Evolutionary conservation across 2,797 vertebrate species (phyloP).

Genomic region (Passerculus sandwichensis): DNA sequence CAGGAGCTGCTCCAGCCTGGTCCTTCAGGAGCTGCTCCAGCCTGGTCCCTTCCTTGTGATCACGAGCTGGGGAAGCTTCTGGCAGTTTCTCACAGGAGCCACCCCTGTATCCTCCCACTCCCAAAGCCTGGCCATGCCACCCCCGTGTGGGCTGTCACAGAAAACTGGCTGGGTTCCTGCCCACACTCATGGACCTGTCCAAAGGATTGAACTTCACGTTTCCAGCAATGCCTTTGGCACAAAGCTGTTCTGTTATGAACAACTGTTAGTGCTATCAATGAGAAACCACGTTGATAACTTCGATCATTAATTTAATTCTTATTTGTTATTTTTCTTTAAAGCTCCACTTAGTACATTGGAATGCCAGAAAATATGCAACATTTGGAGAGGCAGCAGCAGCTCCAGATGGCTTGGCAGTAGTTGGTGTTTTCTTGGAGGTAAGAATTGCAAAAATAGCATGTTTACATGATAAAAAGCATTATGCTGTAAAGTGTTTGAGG

Average conservation of each 20-base stretch:
- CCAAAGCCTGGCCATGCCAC: background rate
- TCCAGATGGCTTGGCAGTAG: constrained; percentile 91
- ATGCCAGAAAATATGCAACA: constrained; percentile 88
- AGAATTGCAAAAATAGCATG: constrained; percentile 60
- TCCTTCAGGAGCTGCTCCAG: background rate
- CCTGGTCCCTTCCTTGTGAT: background rate
- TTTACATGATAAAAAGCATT: constrained; percentile 32
- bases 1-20: background rate
- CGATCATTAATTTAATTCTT: background rate
- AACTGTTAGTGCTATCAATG: background rate
- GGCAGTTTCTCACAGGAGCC: background rate
- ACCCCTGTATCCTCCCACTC: background rate
- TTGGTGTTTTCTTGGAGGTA: constrained; percentile 95
- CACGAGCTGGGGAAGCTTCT: background rate
- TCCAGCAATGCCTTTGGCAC: background rate
- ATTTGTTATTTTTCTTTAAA: constrained; percentile 57
- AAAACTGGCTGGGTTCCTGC: background rate
- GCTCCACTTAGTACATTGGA: constrained; percentile 99
- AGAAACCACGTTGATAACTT: background rate
- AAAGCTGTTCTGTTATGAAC: background rate
- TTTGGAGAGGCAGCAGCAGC: constrained; percentile 88
- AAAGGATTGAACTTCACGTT: background rate
- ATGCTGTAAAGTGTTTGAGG: constrained; percentile 52
- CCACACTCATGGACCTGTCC: background rate
- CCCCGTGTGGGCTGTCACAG: background rate